Evolutionary conservation across 2,113 vertebrate genomes (phyloP).

Genomic region (Elaphurus davidianus): DNA sequence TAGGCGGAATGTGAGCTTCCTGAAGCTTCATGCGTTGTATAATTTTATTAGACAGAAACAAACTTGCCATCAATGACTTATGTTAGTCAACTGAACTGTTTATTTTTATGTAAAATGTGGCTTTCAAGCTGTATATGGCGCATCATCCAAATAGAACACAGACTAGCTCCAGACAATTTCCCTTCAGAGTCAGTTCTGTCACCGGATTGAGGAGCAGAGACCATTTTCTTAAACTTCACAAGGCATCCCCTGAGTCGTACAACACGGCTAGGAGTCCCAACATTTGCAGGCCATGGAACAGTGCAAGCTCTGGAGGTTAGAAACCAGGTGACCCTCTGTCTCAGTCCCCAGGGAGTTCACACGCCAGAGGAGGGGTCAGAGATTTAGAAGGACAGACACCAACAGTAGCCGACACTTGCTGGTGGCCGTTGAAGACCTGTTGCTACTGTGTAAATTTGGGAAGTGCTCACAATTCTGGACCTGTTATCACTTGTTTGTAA

Average conservation of each 20-base stretch:
- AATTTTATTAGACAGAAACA: slow-evolving; percentile 63
- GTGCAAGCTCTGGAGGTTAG: neutral
- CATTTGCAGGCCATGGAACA: neutral
- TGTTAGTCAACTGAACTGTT: slow-evolving; percentile 25
- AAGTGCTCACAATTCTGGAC: neutral
- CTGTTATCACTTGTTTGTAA: neutral
- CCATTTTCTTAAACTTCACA: neutral
- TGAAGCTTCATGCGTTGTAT: slow-evolving; percentile 44
- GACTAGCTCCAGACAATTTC: neutral
- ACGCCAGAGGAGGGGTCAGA: neutral
- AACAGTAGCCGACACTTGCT: neutral
- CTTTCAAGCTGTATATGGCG: slow-evolving; percentile 24
- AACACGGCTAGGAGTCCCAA: neutral
- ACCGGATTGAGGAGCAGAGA: neutral
- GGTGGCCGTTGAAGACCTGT: neutral
- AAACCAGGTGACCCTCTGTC: neutral
- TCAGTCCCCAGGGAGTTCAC: neutral
- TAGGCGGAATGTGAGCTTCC: slow-evolving; percentile 62
- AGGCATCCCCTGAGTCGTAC: neutral
- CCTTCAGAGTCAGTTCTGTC: neutral
- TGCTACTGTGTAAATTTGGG: neutral
- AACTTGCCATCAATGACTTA: slow-evolving; percentile 46
- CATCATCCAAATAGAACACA: neutral
- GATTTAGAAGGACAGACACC: neutral
- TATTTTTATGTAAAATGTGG: slow-evolving; percentile 52